phyloP scores from a whole-genome alignment of 1,140 invertebrate genomes.

The Aethina tumida region DNA sequence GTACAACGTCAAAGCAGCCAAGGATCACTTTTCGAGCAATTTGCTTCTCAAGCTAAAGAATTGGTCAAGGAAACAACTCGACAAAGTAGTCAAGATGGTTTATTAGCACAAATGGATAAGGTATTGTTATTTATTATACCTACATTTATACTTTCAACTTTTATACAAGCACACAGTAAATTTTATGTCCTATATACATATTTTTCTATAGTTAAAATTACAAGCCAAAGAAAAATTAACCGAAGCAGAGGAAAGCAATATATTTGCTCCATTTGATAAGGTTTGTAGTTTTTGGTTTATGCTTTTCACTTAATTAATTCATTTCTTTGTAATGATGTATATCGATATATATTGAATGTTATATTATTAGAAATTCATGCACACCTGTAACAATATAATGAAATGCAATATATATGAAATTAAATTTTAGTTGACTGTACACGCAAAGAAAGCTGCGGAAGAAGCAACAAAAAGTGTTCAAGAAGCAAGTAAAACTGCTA shows the following conservation, averaged over 20 bases:
- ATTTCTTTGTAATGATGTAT: no score
- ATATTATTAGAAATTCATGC: no score
- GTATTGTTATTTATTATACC: constrained; percentile 36
- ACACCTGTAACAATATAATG: no score
- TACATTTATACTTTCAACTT: constrained; percentile 11
- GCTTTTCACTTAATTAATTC: constrained; percentile 2
- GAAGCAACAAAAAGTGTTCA: constrained; percentile 74
- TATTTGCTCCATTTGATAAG: constrained; percentile 66
- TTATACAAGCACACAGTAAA: constrained; percentile 9
- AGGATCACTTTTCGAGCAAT: constrained; percentile 73
- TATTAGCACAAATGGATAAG: constrained; percentile 85
- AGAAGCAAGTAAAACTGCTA: constrained; percentile 78
- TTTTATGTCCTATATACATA: constrained; percentile 12
- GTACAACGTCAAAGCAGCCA: constrained; percentile 65
- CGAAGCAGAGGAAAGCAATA: constrained; percentile 55
- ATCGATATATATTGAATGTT: not conserved
- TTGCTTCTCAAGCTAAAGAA: constrained; percentile 77
- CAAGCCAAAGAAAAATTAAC: constrained; percentile 59
- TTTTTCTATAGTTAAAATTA: constrained; percentile 42
- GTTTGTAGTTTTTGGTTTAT: constrained; percentile 35
- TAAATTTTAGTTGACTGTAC: constrained; percentile 64
- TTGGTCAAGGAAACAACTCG: constrained; percentile 73
- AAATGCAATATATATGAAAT: constrained; percentile 3
- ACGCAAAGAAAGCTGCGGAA: constrained; percentile 80
- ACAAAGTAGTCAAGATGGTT: constrained; percentile 79